A percentile compares a stretch with the other conserved stretches of the same genome.
Evolutionary conservation across 2,797 vertebrate genomes (phyloP).

Genomic region (Acomys russatus): DNA sequence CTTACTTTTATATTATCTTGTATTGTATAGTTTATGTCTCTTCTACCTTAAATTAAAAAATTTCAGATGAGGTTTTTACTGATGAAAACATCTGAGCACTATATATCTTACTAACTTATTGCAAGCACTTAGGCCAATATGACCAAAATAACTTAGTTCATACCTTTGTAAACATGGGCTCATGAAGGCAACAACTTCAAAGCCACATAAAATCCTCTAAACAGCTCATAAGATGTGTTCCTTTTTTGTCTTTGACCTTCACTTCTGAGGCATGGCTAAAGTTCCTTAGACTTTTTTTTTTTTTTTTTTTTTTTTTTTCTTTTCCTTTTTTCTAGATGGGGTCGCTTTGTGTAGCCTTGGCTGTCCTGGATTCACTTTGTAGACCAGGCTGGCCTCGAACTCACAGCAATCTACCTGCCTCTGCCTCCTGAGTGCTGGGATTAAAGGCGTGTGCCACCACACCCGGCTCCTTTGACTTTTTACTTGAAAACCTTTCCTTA

Average conservation of each 20-base stretch:
- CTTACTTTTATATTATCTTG: conserved; percentile 16
- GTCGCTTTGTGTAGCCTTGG: too few species aligned
- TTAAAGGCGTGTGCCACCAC: too few species aligned
- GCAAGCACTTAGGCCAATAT: background rate
- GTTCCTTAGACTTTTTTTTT: background rate
- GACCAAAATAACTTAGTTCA: conserved; percentile 22
- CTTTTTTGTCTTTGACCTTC: background rate
- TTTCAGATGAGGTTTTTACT: background rate
- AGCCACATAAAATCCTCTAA: conserved; percentile 41
- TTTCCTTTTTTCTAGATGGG: too few species aligned
- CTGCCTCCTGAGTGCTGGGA: too few species aligned
- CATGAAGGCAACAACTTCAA: conserved; percentile 43
- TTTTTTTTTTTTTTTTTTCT: too few species aligned
- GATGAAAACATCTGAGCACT: conserved; percentile 23
- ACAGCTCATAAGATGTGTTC: background rate
- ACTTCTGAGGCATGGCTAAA: background rate
- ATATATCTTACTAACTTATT: background rate
- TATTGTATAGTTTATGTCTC: conserved; percentile 19
- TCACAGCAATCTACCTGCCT: too few species aligned
- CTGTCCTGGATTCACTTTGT: too few species aligned
- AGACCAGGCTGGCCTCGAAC: too few species aligned
- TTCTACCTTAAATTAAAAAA: conserved; percentile 45
- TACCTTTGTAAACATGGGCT: background rate
- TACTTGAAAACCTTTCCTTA: conserved; percentile 48
- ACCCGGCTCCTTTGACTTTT: background rate